Evolutionary conservation across 2,113 vertebrate genomes (phyloP), one percentile per base, ranked within the genome.

Genomic region (Gavia stellata): DNA sequence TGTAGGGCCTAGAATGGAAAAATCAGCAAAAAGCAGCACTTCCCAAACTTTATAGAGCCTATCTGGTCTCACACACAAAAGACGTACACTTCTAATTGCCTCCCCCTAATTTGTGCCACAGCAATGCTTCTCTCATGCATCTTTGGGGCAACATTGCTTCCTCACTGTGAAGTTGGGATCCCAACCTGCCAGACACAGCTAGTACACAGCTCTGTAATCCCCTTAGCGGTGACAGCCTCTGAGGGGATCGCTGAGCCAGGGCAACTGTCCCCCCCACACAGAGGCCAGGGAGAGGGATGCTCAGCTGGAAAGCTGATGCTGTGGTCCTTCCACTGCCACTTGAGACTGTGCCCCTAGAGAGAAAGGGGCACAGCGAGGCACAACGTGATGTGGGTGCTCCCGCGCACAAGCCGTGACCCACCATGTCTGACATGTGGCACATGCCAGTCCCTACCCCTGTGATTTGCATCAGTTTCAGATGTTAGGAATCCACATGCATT

Each of bases 131-230:
- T 38, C 25, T 49, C 4, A 0, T 3, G 7, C 33, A 45, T 65
- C 81, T 52, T 17, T 9, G 7, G 44, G 50, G 24, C 45, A 90
- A 34, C 42, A 8, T 3, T 4, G 31, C 24, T 38, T 75, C 52
- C 40, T 81, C n/a, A 6, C 17, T 38, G 44, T n/a, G 19, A 42
- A 47, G 14, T 0, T 38, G 49, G 26, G 53, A 56, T 65, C 58
- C 21, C 45, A 74, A 8, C 25, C 7, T 0, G 0, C 19, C 50
- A 77, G 73, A n/a, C n/a, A 53, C 10, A 74, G 21, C 0, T 0
- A 53, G 14, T 4, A 21, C 75, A 25, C 13, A 47, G 53, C 31
- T 42, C 33, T 40, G 38, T 66, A 42, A 44, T 14, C 6, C 44
- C 49, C 49, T 59, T 7, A 1, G 26, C 47, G 24, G 5, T 2